Evolutionary conservation across 2,797 vertebrate species (phyloP).

Genomic region (Toxotes lorentzi): DNA sequence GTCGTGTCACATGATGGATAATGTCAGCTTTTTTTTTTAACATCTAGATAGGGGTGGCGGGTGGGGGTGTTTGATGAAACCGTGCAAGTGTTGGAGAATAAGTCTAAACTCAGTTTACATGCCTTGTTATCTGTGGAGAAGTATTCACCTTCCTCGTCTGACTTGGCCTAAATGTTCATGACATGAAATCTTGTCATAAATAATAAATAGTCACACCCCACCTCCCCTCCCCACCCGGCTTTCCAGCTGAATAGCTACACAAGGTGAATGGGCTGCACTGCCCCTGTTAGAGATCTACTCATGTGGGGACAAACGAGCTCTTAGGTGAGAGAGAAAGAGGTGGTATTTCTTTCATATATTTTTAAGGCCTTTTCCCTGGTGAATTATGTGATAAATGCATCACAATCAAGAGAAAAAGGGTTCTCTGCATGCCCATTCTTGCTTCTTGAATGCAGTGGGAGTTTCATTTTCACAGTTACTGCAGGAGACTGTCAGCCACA

Average conservation of each 20-base stretch:
- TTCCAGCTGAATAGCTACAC: constrained; percentile 37
- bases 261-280: constrained; percentile 35
- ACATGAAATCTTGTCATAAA: constrained; percentile 7
- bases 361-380: background rate
- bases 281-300: constrained; percentile 1
- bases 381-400: constrained; percentile 7
- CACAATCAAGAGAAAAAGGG: constrained; percentile 4
- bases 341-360: background rate
- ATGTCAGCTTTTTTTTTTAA: background rate
- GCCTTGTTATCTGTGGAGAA: constrained; percentile 1
- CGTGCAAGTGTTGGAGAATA: background rate
- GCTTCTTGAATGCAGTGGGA: constrained; percentile 25
- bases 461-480: constrained; percentile 24
- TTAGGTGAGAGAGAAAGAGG: background rate
- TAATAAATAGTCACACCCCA: too few species aligned
- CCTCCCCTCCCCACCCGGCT: background rate
- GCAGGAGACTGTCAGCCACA: background rate
- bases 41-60: too few species aligned
- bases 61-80: background rate
- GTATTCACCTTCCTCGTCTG: background rate
- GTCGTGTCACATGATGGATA: too few species aligned
- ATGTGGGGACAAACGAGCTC: constrained; percentile 25
- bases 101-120: background rate
- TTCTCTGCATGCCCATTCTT: constrained; percentile 32
- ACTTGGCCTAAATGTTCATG: background rate